Evolutionary conservation across 2,888 invertebrate species (phyloP).

Genomic region (Drosophila mimetica): DNA sequence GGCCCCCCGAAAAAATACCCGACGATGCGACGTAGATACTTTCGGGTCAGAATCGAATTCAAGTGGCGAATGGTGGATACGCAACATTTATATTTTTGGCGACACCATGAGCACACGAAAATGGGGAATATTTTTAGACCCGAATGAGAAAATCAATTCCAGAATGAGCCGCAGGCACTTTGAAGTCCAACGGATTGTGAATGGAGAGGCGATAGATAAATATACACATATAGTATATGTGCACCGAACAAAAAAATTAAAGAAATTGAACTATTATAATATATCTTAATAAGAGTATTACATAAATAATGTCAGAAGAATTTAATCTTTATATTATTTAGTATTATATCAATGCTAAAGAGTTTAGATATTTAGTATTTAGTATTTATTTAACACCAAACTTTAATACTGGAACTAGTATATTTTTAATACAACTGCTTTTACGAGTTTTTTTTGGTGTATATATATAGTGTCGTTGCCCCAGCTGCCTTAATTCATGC

Average conservation of each 20-base stretch:
- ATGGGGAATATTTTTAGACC: slow-evolving; percentile 54
- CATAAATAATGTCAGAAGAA: no score
- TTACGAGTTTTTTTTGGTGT: no score
- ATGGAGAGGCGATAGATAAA: slow-evolving; percentile 6
- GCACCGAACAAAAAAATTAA: no score
- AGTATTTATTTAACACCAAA: no score
- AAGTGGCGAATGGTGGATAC: slow-evolving; percentile 25
- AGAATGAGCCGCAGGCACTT: slow-evolving; percentile 35
- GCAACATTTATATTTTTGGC: slow-evolving; percentile 60
- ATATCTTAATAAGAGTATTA: no score
- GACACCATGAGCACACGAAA: slow-evolving; percentile 53
- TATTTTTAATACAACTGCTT: no score
- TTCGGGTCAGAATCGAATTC: slow-evolving; percentile 18
- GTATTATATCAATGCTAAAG: no score
- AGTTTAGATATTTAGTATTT: no score
- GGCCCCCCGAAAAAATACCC: slow-evolving; percentile 11
- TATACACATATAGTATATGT: no score
- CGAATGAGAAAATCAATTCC: slow-evolving; percentile 50
- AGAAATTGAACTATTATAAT: no score
- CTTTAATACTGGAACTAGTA: no score
- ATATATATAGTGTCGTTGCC: slow-evolving; percentile 9
- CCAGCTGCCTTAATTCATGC: slow-evolving; percentile 31
- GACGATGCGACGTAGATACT: slow-evolving; percentile 35
- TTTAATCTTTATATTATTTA: no score
- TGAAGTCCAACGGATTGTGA: slow-evolving; percentile 48